These are phyloP conservation scores for Dallia pectoralis DNA, from an alignment of 2,797 vertebrate species.

Conservation along the genomic window DNA sequence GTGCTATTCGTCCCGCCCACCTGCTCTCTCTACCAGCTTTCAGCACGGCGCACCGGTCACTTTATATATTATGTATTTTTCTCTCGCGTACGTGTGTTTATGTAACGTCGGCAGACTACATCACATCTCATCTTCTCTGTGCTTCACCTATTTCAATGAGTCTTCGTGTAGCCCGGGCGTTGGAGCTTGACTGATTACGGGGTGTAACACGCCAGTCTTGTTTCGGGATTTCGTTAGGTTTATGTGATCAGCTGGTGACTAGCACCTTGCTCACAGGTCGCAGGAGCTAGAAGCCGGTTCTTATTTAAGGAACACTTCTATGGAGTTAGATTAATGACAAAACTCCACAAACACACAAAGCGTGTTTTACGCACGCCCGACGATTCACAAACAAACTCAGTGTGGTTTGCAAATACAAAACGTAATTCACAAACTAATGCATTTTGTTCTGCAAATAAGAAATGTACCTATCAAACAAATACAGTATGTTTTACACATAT, in stretches of 20 bases:
- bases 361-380: no score
- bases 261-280: conserved; percentile 1
- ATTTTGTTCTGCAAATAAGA: no score
- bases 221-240: conserved; percentile 18
- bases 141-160: background rate
- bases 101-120: background rate
- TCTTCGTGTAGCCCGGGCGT: background rate
- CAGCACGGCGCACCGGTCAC: background rate
- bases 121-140: background rate
- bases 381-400: no score
- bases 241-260: conserved; percentile 65
- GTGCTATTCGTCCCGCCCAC: background rate
- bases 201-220: background rate
- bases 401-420: no score
- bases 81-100: conserved; percentile 2
- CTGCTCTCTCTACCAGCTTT: background rate
- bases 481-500: no score
- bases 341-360: no score
- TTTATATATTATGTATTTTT: background rate
- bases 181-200: background rate
- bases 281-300: background rate
- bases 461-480: no score
- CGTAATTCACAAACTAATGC: no score
- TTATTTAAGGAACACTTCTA: background rate
- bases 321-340: no score